Percentiles rank a stretch among this genome's conserved stretches.
phyloP scores from a whole-genome alignment of 2,888 invertebrate species.

The Andrena camellia region DNA sequence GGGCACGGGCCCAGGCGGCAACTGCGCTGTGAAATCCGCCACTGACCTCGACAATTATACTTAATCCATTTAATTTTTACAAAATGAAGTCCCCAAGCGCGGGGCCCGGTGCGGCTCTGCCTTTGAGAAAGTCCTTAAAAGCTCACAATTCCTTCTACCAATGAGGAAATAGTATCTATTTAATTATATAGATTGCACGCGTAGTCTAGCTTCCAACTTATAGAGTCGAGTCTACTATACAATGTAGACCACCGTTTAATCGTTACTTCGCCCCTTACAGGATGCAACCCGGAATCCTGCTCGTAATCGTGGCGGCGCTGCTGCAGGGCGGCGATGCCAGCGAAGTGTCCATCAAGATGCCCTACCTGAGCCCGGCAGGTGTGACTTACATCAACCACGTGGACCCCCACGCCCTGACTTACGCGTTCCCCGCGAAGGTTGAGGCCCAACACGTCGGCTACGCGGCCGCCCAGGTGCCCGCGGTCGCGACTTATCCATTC shows the following conservation, averaged over 20 bases:
- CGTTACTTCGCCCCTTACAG: slow-evolving; percentile 48
- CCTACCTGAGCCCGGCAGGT: slow-evolving; percentile 86
- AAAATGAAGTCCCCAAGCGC: no score
- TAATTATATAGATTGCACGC: background rate
- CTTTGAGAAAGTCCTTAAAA: no score
- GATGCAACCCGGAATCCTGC: slow-evolving; percentile 76
- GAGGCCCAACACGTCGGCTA: slow-evolving; percentile 80
- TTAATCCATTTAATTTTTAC: no score
- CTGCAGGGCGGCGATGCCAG: slow-evolving; percentile 79
- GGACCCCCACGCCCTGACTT: slow-evolving; percentile 75
- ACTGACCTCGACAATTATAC: no score
- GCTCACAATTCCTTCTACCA: no score
- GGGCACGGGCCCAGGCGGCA: no score
- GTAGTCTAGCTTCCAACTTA: background rate
- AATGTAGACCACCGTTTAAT: background rate
- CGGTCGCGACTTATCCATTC: slow-evolving; percentile 80
- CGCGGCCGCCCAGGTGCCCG: slow-evolving; percentile 80
- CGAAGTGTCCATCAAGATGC: slow-evolving; percentile 83
- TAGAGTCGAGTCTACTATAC: no score
- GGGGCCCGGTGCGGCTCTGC: no score
- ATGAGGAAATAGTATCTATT: no score
- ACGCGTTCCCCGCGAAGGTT: slow-evolving; percentile 74
- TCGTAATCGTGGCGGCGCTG: slow-evolving; percentile 79
- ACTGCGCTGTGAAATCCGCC: no score
- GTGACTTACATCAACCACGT: slow-evolving; percentile 85